Base-by-base conservation (phyloP, 2,888 invertebrate genomes). In the Drosophila lacicola region DNA sequence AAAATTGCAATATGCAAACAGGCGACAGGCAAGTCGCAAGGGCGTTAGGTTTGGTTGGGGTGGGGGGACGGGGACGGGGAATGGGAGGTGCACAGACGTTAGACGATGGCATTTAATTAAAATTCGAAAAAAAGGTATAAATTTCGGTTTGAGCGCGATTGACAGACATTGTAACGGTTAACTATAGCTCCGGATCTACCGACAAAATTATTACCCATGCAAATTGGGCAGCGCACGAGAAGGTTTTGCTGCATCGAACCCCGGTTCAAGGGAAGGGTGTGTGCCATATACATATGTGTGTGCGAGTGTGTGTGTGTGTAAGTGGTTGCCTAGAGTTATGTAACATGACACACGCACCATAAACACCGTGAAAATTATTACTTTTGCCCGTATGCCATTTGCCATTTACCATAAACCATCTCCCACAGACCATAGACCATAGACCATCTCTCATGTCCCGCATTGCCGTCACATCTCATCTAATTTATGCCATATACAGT, bases 1-100 rank as follows among this genome's bases (percentile, higher is more conserved):
- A 73, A 79, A 84, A 71, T 88, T 80, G 88, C 88, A 82, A 88
- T 88, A 89, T 88, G 85, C 86, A 86, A 89, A 86, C 80, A 63
- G 79, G 50, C 78, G 69, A 73, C 80, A 57, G 74, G 29, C 29
- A 29, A 29, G 29, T 8, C 29, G 29, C 29, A 29, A 29, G 29
- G 29, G 29, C 29, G 8, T 29, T 8, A 2, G 29, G 8, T 29
- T 29, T 4, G 17, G 17, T 17, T 21, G 21, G 2, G 25, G 50
- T 14, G 14, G 14, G 51, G 54, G 46, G 57, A 9, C n/a, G 13
- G 62, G 17, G 33, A 10, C 45, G 17, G 46, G 36, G 46, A 14
- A n/a, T n/a, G 37, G 42, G 17, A n/a, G 47, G 8, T 9, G 13
- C 17, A 6, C 39, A n/a, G 46, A 41, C 33, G 55, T 60, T 70